These are phyloP conservation scores for Baryphthengus martii DNA, from an alignment of 2,113 vertebrate species.

Conservation along the genomic window DNA sequence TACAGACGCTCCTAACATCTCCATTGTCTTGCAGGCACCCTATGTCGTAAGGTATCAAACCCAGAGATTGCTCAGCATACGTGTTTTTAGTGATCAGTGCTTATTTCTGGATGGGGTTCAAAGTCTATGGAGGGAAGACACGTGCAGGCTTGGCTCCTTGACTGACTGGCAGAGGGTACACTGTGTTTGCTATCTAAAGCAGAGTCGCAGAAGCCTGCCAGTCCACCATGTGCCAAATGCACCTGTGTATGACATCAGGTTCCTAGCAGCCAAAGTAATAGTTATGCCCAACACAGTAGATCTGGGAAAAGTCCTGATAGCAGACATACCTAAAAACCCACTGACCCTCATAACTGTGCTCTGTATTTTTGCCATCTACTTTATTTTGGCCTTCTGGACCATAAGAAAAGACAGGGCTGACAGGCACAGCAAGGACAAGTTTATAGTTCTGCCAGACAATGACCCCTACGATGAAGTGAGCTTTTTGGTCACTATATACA, in stretches of 20 bases:
- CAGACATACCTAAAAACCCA: constrained; percentile 25
- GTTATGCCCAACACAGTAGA: constrained; percentile 60
- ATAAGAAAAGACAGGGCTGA: constrained; percentile 61
- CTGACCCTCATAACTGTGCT: constrained; percentile 58
- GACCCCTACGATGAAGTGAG: constrained; percentile 62
- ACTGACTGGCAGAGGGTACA: constrained; percentile 60
- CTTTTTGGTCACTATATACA: constrained; percentile 73
- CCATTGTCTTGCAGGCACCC: constrained; percentile 4
- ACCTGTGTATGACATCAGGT: background rate
- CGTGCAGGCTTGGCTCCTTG: constrained; percentile 40
- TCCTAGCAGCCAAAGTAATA: constrained; percentile 58
- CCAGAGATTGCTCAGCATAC: constrained; percentile 18
- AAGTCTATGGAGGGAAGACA: constrained; percentile 40
- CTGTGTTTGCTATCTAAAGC: constrained; percentile 42
- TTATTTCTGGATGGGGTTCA: constrained; percentile 49
- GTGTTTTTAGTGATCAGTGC: constrained; percentile 60
- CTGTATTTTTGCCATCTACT: constrained; percentile 9
- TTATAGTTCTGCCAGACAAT: constrained; percentile 66
- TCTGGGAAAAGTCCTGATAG: background rate
- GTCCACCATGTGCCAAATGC: accelerated
- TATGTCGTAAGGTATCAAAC: background rate
- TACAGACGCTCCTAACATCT: background rate
- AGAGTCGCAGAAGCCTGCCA: accelerated
- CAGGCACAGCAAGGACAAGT: background rate
- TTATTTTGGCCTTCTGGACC: constrained; percentile 59